phyloP scores from a whole-genome alignment of 2,888 invertebrate genomes.

The Agapetus fuscipes region DNA sequence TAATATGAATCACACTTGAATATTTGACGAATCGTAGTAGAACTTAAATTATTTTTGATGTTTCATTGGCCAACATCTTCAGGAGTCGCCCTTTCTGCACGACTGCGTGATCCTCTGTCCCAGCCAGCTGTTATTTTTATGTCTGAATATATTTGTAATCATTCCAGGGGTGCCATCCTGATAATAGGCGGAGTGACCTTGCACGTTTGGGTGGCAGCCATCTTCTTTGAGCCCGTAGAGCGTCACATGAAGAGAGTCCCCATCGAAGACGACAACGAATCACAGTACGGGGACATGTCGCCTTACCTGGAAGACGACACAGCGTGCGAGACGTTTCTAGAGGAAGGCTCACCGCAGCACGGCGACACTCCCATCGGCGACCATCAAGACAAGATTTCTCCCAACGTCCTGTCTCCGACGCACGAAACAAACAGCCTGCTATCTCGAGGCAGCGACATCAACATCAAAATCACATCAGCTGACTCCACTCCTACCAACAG shows the following conservation, averaged over 20 bases:
- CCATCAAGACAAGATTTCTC: slow-evolving; percentile 3
- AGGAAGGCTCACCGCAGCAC: background rate
- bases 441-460: background rate
- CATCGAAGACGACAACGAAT: slow-evolving; percentile 27
- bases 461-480: slow-evolving; percentile 11
- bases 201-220: slow-evolving; percentile 75
- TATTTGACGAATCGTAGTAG: too few relatives aligned
- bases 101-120: too few relatives aligned
- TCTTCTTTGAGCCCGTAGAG: slow-evolving; percentile 77
- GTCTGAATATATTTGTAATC: slow-evolving; percentile 22
- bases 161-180: slow-evolving; percentile 64
- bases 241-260: slow-evolving; percentile 64
- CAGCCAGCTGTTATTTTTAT: too few relatives aligned
- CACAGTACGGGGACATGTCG: slow-evolving; percentile 30
- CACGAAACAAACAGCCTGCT: background rate
- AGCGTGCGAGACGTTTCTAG: slow-evolving; percentile 10
- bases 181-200: slow-evolving; percentile 74
- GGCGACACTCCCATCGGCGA: background rate
- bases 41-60: too few relatives aligned
- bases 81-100: too few relatives aligned
- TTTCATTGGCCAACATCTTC: too few relatives aligned
- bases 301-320: slow-evolving; percentile 33
- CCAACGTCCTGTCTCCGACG: background rate
- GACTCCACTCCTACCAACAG: slow-evolving; percentile 10
- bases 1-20: too few relatives aligned